Percentiles rank a stretch among this genome's conserved stretches.
phyloP scores from a whole-genome alignment of 2,113 vertebrate genomes.

The Ciconia maguari region DNA sequence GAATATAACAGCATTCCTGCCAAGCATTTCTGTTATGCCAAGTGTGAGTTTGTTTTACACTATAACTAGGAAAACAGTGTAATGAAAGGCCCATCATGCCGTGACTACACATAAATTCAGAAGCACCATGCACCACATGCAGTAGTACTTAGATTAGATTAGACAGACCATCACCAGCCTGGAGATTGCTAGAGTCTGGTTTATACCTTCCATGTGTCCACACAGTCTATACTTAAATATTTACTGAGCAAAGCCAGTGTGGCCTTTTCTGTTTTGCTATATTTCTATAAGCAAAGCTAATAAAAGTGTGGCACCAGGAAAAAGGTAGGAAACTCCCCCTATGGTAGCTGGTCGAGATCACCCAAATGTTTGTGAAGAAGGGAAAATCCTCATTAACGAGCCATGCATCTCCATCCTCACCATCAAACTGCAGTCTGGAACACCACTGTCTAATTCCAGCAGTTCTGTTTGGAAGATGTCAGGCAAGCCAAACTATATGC shows the following conservation, averaged over 20 bases:
- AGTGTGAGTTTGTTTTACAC: background rate
- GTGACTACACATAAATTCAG: background rate
- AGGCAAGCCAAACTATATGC: background rate
- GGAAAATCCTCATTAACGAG: background rate
- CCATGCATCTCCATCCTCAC: background rate
- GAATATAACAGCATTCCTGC: background rate
- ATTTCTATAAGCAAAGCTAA: conserved; percentile 22
- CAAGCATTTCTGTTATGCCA: background rate
- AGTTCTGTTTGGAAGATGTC: background rate
- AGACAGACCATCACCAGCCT: conserved; percentile 14
- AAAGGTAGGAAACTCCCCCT: background rate
- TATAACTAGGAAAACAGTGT: background rate
- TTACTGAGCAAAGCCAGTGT: conserved; percentile 30
- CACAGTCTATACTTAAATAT: conserved; percentile 41
- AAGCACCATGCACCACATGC: background rate
- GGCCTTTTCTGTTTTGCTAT: conserved; percentile 14
- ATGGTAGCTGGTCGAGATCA: background rate
- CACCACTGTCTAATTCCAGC: background rate
- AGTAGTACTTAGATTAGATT: conserved; percentile 15
- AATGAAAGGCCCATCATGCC: background rate
- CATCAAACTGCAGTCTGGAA: background rate
- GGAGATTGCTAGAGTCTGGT: background rate
- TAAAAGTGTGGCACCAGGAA: background rate
- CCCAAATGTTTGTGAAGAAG: background rate
- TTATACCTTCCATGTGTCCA: conserved; percentile 40